A percentile compares a stretch with the other conserved stretches of the same genome.
Conservation (phyloP, 2,113 vertebrate species). For the Sylvia atricapilla region DNA sequence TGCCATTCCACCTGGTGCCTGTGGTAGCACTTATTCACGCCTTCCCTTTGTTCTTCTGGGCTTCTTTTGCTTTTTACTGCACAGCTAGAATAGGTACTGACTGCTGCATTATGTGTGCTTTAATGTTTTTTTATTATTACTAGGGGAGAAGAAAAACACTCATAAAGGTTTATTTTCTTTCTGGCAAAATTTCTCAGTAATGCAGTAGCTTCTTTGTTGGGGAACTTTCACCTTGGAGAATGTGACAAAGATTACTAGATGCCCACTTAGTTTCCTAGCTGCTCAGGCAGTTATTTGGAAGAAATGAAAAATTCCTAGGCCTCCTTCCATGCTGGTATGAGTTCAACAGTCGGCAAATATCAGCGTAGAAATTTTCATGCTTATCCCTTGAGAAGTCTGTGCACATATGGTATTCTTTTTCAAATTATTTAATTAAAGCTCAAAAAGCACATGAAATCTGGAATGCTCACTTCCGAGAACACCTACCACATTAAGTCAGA, state of each 20-base stretch:
- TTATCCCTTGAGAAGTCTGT: conserved; percentile 10
- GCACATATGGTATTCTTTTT: conserved; percentile 23
- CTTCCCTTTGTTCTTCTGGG: conserved; percentile 28
- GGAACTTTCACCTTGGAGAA: conserved; percentile 9
- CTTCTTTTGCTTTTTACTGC: conserved; percentile 1
- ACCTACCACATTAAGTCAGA: background rate
- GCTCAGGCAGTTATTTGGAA: conserved; percentile 5
- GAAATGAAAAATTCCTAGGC: background rate
- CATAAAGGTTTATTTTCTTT: background rate
- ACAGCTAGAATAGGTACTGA: conserved; percentile 5
- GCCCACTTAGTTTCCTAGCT: background rate
- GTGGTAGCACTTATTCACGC: background rate
- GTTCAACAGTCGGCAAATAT: background rate
- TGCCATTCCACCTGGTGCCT: conserved; percentile 12
- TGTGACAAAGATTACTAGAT: background rate
- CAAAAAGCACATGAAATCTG: conserved; percentile 7
- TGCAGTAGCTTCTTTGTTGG: background rate
- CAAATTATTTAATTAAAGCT: conserved; percentile 50
- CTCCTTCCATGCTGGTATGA: background rate
- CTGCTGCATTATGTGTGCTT: conserved; percentile 34
- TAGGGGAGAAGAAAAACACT: background rate
- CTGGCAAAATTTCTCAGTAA: conserved; percentile 4
- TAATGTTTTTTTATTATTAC: conserved; percentile 33
- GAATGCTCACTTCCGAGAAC: conserved; percentile 31
- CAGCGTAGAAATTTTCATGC: background rate